phyloP scores from a whole-genome alignment of 2,888 invertebrate genomes.

The Amphipyra berbera region DNA sequence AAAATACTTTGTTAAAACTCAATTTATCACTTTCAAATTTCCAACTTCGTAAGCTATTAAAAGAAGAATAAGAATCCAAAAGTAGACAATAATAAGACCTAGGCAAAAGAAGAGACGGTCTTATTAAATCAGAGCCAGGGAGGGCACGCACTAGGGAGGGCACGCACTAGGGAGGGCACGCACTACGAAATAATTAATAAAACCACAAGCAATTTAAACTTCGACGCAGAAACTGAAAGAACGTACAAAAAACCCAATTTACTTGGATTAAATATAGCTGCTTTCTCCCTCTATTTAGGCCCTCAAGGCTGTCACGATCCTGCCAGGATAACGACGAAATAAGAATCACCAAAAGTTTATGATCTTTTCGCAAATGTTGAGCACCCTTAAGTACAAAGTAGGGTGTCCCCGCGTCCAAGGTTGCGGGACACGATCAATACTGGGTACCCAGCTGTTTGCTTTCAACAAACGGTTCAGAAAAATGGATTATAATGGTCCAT shows the following conservation, averaged over 20 bases:
- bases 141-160: not conserved
- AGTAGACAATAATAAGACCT: too few species aligned
- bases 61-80: too few species aligned
- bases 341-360: conserved; percentile 26
- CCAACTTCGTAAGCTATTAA: conserved; percentile 2
- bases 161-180: not conserved
- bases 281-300: conserved; percentile 6
- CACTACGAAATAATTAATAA: conserved; percentile 1
- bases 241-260: too few species aligned
- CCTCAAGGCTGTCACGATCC: not conserved
- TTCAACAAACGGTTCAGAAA: conserved; percentile 12
- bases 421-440: conserved; percentile 55
- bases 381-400: conserved; percentile 12
- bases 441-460: conserved; percentile 40
- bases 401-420: conserved; percentile 48
- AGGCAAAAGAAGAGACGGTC: too few species aligned
- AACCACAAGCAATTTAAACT: conserved; percentile 27
- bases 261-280: conserved; percentile 2
- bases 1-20: not conserved
- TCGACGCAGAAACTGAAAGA: not conserved
- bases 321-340: not conserved
- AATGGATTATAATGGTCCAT: conserved; percentile 1
- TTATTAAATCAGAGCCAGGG: not conserved
- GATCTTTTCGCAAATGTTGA: conserved; percentile 17
- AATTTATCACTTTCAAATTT: not conserved